These are phyloP conservation scores for Tamias sibiricus DNA, from an alignment of 2,113 vertebrate genomes.

Conservation along the genomic window DNA sequence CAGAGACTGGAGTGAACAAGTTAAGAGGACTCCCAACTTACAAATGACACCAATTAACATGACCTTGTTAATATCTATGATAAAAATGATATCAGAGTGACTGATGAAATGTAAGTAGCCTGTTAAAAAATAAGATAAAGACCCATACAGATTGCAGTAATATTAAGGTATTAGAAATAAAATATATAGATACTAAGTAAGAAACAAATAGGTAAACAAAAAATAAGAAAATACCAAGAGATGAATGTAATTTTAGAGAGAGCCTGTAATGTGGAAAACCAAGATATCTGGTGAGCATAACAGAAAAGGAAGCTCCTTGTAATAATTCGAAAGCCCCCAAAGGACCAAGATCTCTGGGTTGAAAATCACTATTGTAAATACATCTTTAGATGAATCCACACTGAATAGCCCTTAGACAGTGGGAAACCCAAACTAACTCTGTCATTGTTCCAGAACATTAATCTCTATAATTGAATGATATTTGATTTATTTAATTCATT, in stretches of 20 bases:
- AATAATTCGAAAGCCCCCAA: background rate
- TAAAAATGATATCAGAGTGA: conserved; percentile 35
- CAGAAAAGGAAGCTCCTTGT: background rate
- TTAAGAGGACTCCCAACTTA: conserved; percentile 46
- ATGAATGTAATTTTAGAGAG: background rate
- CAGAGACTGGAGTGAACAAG: background rate
- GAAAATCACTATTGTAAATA: background rate
- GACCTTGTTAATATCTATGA: conserved; percentile 4
- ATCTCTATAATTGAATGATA: background rate
- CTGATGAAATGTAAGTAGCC: conserved; percentile 20
- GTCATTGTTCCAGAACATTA: background rate
- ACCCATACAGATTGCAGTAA: background rate
- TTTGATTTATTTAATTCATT: background rate
- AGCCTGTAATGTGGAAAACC: background rate
- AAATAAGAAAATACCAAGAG: background rate
- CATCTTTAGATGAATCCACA: background rate
- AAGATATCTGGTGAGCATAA: background rate
- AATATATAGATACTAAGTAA: background rate
- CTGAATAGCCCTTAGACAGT: background rate
- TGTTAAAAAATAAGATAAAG: conserved; percentile 21
- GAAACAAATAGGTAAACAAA: conserved; percentile 17
- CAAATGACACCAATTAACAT: conserved; percentile 34
- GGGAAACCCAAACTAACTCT: background rate
- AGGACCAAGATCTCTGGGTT: background rate
- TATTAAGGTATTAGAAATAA: conserved; percentile 34